Evolutionary conservation across 1,140 invertebrate genomes (phyloP).

Genomic region (Drosophila murphyi): DNA sequence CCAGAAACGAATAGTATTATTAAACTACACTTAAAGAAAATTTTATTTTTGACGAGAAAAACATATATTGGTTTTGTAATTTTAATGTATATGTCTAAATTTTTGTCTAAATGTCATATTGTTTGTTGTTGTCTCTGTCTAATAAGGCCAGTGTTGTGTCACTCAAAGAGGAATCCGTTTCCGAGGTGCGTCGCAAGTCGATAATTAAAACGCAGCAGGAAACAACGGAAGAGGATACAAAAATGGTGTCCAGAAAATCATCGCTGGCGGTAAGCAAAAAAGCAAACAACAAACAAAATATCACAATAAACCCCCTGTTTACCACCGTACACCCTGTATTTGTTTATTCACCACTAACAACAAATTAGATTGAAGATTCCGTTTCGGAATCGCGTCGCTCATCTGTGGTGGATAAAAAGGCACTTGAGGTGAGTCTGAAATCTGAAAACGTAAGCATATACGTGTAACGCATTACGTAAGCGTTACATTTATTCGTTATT

Average conservation of each 20-base stretch:
- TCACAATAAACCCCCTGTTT: neutral
- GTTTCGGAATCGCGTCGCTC: constrained; percentile 87
- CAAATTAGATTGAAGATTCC: constrained; percentile 85
- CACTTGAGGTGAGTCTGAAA: constrained; percentile 85
- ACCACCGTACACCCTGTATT: neutral
- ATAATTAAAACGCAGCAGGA: constrained; percentile 60
- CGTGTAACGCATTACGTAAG: too few relatives aligned
- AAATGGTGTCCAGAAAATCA: constrained; percentile 61
- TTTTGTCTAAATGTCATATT: constrained; percentile 20
- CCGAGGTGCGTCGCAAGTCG: constrained; percentile 68
- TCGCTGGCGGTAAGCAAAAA: constrained; percentile 67
- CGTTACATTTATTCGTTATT: too few relatives aligned
- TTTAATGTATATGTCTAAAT: neutral
- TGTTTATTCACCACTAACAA: constrained; percentile 2
- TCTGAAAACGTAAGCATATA: too few relatives aligned
- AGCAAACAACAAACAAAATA: neutral
- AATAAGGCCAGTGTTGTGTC: constrained; percentile 67
- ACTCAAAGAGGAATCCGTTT: constrained; percentile 60
- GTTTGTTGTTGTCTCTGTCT: constrained; percentile 10
- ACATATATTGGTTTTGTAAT: too few relatives aligned
- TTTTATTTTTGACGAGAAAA: too few relatives aligned
- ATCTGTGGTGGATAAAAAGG: constrained; percentile 87
- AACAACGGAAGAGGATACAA: constrained; percentile 83
- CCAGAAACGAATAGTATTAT: too few relatives aligned
- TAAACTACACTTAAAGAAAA: too few relatives aligned